Evolutionary conservation across 2,888 invertebrate genomes (phyloP).

Genomic region (Rhimphoctona megacephalus): DNA sequence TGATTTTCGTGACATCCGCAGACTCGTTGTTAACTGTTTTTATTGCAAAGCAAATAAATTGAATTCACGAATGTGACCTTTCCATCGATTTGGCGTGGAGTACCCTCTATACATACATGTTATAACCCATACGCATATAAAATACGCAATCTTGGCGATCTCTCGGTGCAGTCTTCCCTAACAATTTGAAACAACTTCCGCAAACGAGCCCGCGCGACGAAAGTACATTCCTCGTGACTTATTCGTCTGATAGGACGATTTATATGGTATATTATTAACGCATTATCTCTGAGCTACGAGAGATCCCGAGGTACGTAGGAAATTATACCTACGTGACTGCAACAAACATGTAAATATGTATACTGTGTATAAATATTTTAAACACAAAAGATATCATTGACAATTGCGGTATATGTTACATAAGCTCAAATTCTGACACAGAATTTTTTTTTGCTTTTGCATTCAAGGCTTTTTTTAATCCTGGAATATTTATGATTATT

Average conservation of each 20-base stretch:
- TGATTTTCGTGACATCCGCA: neutral
- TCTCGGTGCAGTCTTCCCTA: constrained; percentile 63
- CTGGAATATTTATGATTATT: too few relatives aligned
- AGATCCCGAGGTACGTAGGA: constrained; percentile 37
- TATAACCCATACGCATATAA: constrained; percentile 60
- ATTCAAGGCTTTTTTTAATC: too few relatives aligned
- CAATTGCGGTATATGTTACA: neutral
- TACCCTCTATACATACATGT: constrained; percentile 15
- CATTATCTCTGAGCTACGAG: constrained; percentile 63
- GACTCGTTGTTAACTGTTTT: too few relatives aligned
- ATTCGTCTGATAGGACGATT: constrained; percentile 68
- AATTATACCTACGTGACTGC: constrained; percentile 47
- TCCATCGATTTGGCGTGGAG: constrained; percentile 5
- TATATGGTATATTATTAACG: constrained; percentile 66
- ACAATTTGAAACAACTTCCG: constrained; percentile 68
- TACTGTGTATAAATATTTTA: neutral
- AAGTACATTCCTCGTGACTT: constrained; percentile 67
- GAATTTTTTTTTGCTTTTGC: too few relatives aligned
- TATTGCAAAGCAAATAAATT: neutral
- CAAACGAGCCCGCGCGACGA: constrained; percentile 63
- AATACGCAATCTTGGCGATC: constrained; percentile 67
- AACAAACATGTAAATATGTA: constrained; percentile 14
- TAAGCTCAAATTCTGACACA: too few relatives aligned
- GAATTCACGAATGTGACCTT: neutral
- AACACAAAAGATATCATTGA: neutral